A percentile compares a stretch with the other conserved stretches of the same genome.
Conservation (phyloP, 2,797 vertebrate species). For the Premnoplex brunnescens region DNA sequence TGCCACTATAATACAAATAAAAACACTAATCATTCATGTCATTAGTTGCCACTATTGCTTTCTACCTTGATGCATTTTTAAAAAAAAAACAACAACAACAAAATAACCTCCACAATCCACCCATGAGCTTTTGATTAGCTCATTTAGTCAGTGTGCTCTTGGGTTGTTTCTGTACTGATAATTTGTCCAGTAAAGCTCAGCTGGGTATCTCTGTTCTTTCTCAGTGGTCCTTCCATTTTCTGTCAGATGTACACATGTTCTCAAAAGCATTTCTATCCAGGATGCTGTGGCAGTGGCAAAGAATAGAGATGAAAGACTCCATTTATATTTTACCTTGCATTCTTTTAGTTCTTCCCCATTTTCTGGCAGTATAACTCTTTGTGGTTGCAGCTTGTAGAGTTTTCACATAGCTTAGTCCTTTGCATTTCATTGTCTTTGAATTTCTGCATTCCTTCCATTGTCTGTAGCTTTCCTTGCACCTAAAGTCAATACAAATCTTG, state of each 20-base stretch:
- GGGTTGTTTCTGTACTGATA: neutral
- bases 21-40: conserved; percentile 49
- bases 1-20: conserved; percentile 33
- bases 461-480: conserved; percentile 5
- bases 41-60: conserved; percentile 34
- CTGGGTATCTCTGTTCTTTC: neutral
- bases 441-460: neutral
- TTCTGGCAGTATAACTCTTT: neutral
- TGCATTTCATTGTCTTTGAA: neutral
- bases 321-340: neutral
- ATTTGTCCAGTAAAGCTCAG: neutral
- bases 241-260: neutral
- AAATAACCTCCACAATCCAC: neutral
- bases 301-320: neutral
- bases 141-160: neutral
- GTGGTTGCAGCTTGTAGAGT: neutral
- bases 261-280: neutral
- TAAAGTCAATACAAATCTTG: neutral
- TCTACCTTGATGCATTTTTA: conserved; percentile 26
- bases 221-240: neutral
- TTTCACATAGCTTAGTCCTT: neutral
- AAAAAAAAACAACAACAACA: neutral
- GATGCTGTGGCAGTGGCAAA: neutral
- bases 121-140: conserved; percentile 6
- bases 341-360: neutral